phyloP scores from a whole-genome alignment of 1,140 invertebrate species.

The Episyrphus balteatus region DNA sequence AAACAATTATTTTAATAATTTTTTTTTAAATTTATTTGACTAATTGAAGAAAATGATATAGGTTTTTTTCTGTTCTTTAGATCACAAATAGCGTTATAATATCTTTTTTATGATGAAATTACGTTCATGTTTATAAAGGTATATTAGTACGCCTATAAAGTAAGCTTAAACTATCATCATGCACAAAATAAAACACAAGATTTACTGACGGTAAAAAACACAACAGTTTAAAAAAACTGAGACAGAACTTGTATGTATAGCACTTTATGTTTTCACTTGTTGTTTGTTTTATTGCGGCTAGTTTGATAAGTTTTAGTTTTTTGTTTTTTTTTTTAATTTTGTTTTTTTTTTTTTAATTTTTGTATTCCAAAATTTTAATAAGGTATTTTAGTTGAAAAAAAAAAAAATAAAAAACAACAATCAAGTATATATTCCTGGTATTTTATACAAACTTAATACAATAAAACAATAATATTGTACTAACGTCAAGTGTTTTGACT shows the following conservation, averaged over 20 bases:
- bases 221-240: no score
- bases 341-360: slow-evolving; percentile 19
- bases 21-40: no score
- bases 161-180: no score
- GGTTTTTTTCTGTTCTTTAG: no score
- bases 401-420: slow-evolving; percentile 5
- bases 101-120: no score
- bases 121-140: no score
- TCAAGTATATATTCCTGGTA: background rate
- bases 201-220: no score
- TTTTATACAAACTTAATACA: slow-evolving; percentile 29
- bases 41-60: no score
- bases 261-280: background rate
- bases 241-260: slow-evolving; percentile 7
- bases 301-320: no score
- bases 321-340: slow-evolving; percentile 9
- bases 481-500: slow-evolving; percentile 24
- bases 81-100: no score
- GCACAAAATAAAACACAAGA: no score
- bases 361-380: slow-evolving; percentile 31
- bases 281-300: slow-evolving; percentile 8
- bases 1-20: slow-evolving; percentile 5
- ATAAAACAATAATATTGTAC: slow-evolving; percentile 14
- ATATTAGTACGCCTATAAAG: no score
- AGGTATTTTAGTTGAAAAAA: slow-evolving; percentile 24